Conservation (phyloP, 2,797 vertebrate species). For the Mico argentatus region DNA sequence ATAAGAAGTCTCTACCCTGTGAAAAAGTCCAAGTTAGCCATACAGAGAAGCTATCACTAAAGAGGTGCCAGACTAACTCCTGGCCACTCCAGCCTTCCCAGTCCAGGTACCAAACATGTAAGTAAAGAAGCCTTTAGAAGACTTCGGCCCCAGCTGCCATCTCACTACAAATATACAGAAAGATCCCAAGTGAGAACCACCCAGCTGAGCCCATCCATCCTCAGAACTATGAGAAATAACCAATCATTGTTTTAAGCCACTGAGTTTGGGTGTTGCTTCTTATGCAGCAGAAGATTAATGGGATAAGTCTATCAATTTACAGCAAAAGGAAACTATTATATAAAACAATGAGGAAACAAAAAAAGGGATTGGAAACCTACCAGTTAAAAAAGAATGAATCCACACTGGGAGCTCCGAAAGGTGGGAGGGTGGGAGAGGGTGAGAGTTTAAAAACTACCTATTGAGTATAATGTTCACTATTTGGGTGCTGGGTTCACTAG, state of each 20-base stretch:
- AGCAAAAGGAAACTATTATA: not conserved
- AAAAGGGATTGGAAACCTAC: not conserved
- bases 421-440: not conserved
- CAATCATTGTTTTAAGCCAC: not conserved
- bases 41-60: not conserved
- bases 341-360: constrained; percentile 22
- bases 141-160: not conserved
- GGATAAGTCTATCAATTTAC: not conserved
- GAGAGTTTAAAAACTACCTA: not conserved
- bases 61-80: not conserved
- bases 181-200: not conserved
- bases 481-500: not conserved
- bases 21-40: not conserved
- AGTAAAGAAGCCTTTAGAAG: not conserved
- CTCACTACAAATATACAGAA: not conserved
- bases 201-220: not conserved
- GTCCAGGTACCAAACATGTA: not conserved
- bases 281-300: not conserved
- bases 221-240: not conserved
- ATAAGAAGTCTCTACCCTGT: not conserved
- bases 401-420: not conserved
- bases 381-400: not conserved
- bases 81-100: not conserved
- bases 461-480: not conserved
- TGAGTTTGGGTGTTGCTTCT: not conserved